Percentiles rank a stretch among this genome's conserved stretches.
Evolutionary conservation across 2,797 vertebrate genomes (phyloP).

Genomic region (Harpagifer antarcticus): DNA sequence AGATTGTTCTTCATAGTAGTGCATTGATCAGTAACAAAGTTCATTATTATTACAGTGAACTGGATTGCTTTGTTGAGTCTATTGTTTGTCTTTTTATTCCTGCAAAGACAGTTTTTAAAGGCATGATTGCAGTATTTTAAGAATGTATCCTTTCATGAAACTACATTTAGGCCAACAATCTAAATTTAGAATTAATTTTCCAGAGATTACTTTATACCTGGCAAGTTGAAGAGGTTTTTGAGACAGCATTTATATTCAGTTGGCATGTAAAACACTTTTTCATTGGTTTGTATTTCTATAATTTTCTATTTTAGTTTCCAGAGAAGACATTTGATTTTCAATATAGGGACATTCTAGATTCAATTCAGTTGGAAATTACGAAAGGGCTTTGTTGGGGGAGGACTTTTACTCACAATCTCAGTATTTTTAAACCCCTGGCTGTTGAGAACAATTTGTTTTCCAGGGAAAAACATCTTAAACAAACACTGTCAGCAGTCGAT

Average conservation of each 20-base stretch:
- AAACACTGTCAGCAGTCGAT: constrained; percentile 42
- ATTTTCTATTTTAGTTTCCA: too few species aligned
- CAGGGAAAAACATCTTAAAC: background rate
- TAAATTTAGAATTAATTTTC: background rate
- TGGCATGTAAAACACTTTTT: too few species aligned
- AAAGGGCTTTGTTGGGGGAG: too few species aligned
- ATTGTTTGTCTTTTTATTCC: too few species aligned
- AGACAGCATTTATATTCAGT: too few species aligned
- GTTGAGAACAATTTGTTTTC: background rate
- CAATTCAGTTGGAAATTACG: too few species aligned
- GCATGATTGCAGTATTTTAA: background rate
- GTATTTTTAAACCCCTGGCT: background rate
- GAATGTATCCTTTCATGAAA: background rate
- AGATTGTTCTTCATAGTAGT: background rate
- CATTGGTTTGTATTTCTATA: too few species aligned
- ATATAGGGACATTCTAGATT: too few species aligned
- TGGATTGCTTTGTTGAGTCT: background rate
- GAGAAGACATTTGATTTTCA: too few species aligned
- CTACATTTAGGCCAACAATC: background rate
- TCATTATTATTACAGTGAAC: background rate
- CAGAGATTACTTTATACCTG: background rate
- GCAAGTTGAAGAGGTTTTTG: background rate
- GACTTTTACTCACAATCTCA: too few species aligned
- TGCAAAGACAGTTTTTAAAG: background rate
- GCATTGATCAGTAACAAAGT: background rate